phyloP scores from a whole-genome alignment of 2,888 invertebrate species.

The Alloplasta piceator region DNA sequence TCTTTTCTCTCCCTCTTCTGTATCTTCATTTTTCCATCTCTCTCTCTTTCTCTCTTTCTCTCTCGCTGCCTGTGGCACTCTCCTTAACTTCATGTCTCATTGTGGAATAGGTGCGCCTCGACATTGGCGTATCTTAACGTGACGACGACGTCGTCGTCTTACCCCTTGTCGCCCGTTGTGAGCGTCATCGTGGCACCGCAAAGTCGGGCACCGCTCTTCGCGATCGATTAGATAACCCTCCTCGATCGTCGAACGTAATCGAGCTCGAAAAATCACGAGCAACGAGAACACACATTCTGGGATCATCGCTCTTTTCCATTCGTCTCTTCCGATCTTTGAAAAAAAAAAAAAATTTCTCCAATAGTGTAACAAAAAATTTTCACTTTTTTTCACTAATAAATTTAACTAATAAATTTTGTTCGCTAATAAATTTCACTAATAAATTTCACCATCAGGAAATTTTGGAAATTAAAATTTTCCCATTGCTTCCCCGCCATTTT shows the following conservation, averaged over 20 bases:
- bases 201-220: conserved; percentile 54
- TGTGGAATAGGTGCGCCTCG: conserved; percentile 62
- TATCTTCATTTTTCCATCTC: neutral
- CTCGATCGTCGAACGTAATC: conserved; percentile 58
- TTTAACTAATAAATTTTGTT: no score
- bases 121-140: conserved; percentile 63
- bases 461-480: no score
- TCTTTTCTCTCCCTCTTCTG: conserved; percentile 22
- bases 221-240: conserved; percentile 64
- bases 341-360: no score
- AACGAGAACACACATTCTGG: conserved; percentile 1
- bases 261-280: conserved; percentile 57
- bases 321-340: no score
- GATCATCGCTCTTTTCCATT: neutral
- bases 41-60: conserved; percentile 7
- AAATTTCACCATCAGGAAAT: no score
- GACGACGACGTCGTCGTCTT: conserved; percentile 30
- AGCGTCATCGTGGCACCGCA: conserved; percentile 62
- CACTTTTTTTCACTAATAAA: no score
- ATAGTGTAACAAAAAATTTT: no score
- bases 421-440: no score
- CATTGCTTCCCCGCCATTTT: no score
- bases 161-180: neutral
- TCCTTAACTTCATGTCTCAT: conserved; percentile 43
- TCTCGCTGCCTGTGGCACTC: neutral